Evolutionary conservation across 2,888 invertebrate genomes (phyloP).

Genomic region (Elegia similella): DNA sequence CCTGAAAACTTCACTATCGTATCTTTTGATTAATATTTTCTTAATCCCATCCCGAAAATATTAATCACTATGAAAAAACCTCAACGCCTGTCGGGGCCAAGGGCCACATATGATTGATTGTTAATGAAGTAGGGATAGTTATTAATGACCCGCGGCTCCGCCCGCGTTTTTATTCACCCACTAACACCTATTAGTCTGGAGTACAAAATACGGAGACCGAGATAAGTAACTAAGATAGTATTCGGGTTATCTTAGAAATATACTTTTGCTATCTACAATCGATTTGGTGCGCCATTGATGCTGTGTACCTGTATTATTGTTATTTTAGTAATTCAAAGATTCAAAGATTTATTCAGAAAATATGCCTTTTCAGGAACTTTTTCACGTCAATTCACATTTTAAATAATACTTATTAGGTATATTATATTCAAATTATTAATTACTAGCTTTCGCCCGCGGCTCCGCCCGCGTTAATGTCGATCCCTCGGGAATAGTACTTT

Average conservation of each 20-base stretch:
- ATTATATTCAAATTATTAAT: too few relatives aligned
- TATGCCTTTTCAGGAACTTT: too few relatives aligned
- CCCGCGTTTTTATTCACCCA: slow-evolving; percentile 71
- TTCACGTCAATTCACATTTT: too few relatives aligned
- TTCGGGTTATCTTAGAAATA: neutral
- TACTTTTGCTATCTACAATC: too few relatives aligned
- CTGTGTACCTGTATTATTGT: too few relatives aligned
- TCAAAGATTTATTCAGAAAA: too few relatives aligned
- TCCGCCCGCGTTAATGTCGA: too few relatives aligned
- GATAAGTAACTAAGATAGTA: neutral
- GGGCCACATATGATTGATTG: slow-evolving; percentile 72
- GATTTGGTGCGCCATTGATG: too few relatives aligned
- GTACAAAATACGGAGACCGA: neutral
- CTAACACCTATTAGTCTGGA: slow-evolving; percentile 69
- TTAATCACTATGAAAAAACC: slow-evolving; percentile 33
- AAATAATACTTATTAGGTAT: too few relatives aligned
- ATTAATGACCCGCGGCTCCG: slow-evolving; percentile 71
- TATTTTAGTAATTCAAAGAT: too few relatives aligned
- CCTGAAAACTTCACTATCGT: slow-evolving; percentile 33
- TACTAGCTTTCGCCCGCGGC: too few relatives aligned
- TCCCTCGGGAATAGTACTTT: too few relatives aligned
- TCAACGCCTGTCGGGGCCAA: slow-evolving; percentile 16
- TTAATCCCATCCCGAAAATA: slow-evolving; percentile 21
- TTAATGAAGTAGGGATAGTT: slow-evolving; percentile 79
- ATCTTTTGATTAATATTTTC: slow-evolving; percentile 5